Evolutionary conservation across 2,113 vertebrate genomes (phyloP), one percentile per base, ranked within the genome.

Genomic region (Amphiprion percula): DNA sequence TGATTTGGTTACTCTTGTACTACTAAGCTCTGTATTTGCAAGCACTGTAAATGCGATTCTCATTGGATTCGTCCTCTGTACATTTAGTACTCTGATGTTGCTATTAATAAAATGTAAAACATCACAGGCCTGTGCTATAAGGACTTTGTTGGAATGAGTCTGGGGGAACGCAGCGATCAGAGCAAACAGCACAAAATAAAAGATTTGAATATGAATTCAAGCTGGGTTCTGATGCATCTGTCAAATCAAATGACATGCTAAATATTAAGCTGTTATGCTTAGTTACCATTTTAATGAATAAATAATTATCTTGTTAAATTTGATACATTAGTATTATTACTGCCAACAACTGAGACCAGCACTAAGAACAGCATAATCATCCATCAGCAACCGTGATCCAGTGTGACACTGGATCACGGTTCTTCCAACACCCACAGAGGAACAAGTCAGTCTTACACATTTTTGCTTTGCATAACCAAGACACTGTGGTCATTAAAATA

Each of bases 51-150:
- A 96, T 95, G 95, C 95, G 93, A 93, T 94, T 94, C 93, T 94
- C 84, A 95, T 95, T 92, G 92, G 90, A 95, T 77, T 89, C 93
- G 95, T 94, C 94, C 93, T 96, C 92, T 97, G 95, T 97, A 95
- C 96, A 96, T 95, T 97, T 96, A 96, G 93, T 96, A 97, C 94
- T 96, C 95, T 96, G 95, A 95, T 96, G 95, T 97, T 97, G 95
- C 95, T 97, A 96, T 96, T 96, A 97, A 97, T 95, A 94, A 95
- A 95, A 93, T 92, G 93, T 95, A 93, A 95, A 94, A 94, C 88
- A 87, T 92, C 84, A 90, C 24, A 55, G 79, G 85, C 63, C 56
- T 39, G 81, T 79, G 77, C 85, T 76, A 39, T 4, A 23, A 63
- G 74, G 77, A 77, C 52, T 90, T 94, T 92, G 83, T 91, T 72